These are phyloP conservation scores for Bos indicus DNA, from an alignment of 2,113 vertebrate genomes.

Conservation along the genomic window DNA sequence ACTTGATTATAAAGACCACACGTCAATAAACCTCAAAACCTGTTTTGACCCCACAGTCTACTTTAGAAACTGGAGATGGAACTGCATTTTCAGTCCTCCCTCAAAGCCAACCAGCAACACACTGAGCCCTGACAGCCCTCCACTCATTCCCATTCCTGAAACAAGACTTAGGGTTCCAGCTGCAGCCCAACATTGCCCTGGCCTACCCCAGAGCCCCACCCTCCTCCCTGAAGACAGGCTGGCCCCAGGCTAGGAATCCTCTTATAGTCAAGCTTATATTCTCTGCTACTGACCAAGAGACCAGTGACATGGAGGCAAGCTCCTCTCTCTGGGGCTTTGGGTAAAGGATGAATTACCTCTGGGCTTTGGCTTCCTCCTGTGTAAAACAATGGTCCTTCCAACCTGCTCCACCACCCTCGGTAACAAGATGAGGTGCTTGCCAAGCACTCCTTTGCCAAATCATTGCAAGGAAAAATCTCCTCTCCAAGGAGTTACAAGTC, in stretches of 20 bases:
- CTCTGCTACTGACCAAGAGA: not conserved
- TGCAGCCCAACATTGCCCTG: not conserved
- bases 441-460: no score
- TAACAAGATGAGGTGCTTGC: no score
- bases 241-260: not conserved
- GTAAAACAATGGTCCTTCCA: not conserved
- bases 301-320: not conserved
- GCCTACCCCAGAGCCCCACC: not conserved
- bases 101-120: not conserved
- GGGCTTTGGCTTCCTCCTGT: not conserved
- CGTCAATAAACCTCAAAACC: not conserved
- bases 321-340: not conserved
- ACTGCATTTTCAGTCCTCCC: not conserved
- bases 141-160: not conserved
- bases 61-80: not conserved
- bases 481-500: not conserved
- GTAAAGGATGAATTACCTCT: no score
- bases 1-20: not conserved
- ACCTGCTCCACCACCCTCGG: not conserved
- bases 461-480: not conserved
- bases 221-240: not conserved
- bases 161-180: not conserved
- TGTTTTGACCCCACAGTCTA: not conserved
- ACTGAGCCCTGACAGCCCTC: no score
- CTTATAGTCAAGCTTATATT: no score